Percentiles rank a stretch among this genome's conserved stretches.
These are phyloP conservation scores for Sisyra terminalis DNA, from an alignment of 2,888 invertebrate species.

Conservation along the genomic window DNA sequence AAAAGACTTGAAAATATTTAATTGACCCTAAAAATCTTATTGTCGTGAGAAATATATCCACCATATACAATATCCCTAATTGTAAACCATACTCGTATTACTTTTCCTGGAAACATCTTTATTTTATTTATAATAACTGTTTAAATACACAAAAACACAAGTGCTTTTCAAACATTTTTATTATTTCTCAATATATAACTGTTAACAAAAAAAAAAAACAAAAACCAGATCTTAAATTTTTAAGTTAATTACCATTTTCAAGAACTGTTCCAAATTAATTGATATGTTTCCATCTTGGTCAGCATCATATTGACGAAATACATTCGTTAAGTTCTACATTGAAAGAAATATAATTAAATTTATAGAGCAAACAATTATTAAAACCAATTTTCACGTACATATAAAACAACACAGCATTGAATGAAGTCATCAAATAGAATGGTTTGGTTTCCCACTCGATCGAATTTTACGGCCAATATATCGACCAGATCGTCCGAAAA, in stretches of 20 bases:
- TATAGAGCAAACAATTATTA: background rate
- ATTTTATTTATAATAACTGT: too few relatives aligned
- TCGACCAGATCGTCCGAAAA: conserved; percentile 61
- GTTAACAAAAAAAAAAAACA: too few relatives aligned
- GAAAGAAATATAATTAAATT: background rate
- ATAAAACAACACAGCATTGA: conserved; percentile 73
- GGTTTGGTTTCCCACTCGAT: conserved; percentile 62
- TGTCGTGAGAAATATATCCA: too few relatives aligned
- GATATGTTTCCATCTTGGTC: background rate
- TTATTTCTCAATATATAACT: too few relatives aligned
- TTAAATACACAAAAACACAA: too few relatives aligned
- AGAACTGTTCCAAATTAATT: conserved; percentile 1
- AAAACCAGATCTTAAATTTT: background rate
- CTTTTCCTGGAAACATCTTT: too few relatives aligned
- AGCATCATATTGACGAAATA: background rate
- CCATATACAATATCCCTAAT: too few relatives aligned
- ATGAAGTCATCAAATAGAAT: conserved; percentile 92
- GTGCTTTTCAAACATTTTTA: too few relatives aligned
- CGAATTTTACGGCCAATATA: conserved; percentile 72
- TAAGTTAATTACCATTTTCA: background rate
- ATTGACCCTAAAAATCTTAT: too few relatives aligned
- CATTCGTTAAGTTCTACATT: background rate
- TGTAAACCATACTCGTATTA: too few relatives aligned
- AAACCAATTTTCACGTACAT: conserved; percentile 37
- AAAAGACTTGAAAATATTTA: too few relatives aligned